Base-by-base conservation (phyloP, 2,888 invertebrate genomes). In the Cryptus viduatorius region DNA sequence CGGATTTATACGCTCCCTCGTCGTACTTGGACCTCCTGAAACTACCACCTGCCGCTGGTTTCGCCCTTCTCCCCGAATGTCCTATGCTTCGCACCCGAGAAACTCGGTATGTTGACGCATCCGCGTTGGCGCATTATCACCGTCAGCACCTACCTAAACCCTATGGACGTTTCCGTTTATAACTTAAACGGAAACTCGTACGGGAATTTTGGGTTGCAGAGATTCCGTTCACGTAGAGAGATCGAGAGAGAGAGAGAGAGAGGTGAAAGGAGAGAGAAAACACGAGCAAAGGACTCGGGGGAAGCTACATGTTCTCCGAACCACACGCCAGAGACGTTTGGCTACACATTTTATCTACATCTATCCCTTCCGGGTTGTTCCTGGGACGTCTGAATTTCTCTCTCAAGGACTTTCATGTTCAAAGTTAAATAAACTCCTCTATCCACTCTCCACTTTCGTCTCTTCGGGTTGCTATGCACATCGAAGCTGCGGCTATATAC, bases 391-490 rank as follows among this genome's bases (percentile, higher is more conserved):
- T 42, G 69, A 82, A 82, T 64, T 84, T 82, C 78, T 56, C 69
- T 65, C 82, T n/a, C 37, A 76, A 79, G 72, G 67, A 78, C 59
- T 76, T 76, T 76, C 82, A 46, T 67, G 71, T 48, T 46, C 59
- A 71, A 67, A 84, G 84, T 84, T 76, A 81, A 86, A 86, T 83
- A 86, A 83, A 81, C 79, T 80, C 79, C 79, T 80, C 79, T 44
- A 16, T 77, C 31, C 64, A 46, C 65, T 59, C 67, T 56, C 67
- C 5, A 8, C n/a, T 67, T 4, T 53, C 14, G 4, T 29, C 31
- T 50, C 31, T 50, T 12, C 14, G 59, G 29, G 5, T 12, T 61
- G 37, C 14, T n/a, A 7, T n/a, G 29, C n/a, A 61, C 59, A 48
- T 48, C 12, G 48, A 8, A 8, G 59, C 29, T 44, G 10, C 14